Percentiles rank a stretch among this genome's conserved stretches.
Conservation (phyloP, 2,888 invertebrate species). For the Melitaea athalia region DNA sequence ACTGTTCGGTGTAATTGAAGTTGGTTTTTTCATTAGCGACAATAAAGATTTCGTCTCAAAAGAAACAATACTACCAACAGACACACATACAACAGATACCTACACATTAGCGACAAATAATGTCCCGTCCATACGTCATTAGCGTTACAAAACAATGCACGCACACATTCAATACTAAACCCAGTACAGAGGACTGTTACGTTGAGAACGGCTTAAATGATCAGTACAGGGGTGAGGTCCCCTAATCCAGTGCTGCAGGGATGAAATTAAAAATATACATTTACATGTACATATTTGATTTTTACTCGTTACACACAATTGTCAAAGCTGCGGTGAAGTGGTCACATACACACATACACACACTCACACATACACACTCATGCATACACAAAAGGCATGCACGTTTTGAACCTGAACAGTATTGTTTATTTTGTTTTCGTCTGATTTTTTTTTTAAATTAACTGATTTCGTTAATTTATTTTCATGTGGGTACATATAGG, state of each 20-base stretch:
- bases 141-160: constrained; percentile 3
- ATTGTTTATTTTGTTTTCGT: too few species aligned
- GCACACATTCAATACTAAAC: constrained; percentile 34
- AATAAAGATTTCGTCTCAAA: not conserved
- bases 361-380: too few species aligned
- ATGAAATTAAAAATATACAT: constrained; percentile 63
- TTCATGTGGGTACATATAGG: too few species aligned
- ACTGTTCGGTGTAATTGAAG: too few species aligned
- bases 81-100: not conserved
- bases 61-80: not conserved
- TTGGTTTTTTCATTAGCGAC: too few species aligned
- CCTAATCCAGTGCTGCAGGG: constrained; percentile 56
- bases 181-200: constrained; percentile 33
- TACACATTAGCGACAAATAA: not conserved
- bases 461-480: too few species aligned
- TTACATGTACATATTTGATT: constrained; percentile 46
- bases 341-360: not conserved
- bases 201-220: constrained; percentile 35
- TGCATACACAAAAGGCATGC: too few species aligned
- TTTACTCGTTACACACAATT: constrained; percentile 30
- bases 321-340: not conserved
- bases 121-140: constrained; percentile 5
- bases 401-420: too few species aligned
- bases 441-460: too few species aligned
- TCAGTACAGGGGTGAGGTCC: constrained; percentile 56